Conservation (phyloP, 2,888 invertebrate species). For the Cyclophora albipunctata region DNA sequence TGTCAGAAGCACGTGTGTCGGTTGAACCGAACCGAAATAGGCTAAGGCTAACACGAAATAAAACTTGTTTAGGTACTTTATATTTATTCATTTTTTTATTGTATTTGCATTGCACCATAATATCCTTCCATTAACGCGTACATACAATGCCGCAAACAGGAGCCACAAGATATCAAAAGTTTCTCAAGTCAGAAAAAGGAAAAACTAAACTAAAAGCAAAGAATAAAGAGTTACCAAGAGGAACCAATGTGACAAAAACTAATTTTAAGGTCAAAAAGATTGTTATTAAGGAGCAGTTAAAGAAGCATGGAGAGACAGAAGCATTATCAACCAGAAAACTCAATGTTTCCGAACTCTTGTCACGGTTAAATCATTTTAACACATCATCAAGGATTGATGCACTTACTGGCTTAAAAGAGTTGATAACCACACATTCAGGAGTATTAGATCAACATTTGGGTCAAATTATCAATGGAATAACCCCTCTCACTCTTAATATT, state of each 20-base stretch:
- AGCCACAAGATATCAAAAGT: conserved; percentile 81
- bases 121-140: no score
- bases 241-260: conserved; percentile 91
- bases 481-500: conserved; percentile 82
- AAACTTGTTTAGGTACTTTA: no score
- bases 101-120: no score
- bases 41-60: no score
- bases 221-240: conserved; percentile 84
- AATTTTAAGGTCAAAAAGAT: conserved; percentile 93
- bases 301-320: conserved; percentile 66
- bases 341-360: conserved; percentile 81
- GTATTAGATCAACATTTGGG: conserved; percentile 77
- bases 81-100: no score
- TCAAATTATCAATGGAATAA: conserved; percentile 79
- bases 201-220: conserved; percentile 92
- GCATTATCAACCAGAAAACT: conserved; percentile 80
- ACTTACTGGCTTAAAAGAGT: conserved; percentile 75
- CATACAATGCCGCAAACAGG: conserved; percentile 58
- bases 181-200: conserved; percentile 87
- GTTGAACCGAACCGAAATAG: no score
- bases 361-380: conserved; percentile 85
- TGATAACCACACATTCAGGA: conserved; percentile 49
- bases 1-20: no score
- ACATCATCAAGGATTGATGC: conserved; percentile 79
- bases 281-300: conserved; percentile 84